Conservation (phyloP, 2,888 invertebrate species). For the Patella ulyssiponensis region DNA sequence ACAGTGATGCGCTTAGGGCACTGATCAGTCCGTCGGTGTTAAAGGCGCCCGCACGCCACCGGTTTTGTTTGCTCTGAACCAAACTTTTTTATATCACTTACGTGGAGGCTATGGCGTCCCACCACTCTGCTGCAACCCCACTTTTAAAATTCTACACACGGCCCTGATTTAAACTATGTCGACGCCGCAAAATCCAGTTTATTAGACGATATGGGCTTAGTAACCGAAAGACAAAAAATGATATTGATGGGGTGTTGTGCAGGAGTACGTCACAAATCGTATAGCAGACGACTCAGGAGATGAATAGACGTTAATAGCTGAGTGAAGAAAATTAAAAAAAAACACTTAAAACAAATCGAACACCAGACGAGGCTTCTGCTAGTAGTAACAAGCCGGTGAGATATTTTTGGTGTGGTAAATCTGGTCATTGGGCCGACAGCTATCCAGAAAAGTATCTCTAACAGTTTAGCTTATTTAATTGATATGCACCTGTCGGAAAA, state of each 20-base stretch:
- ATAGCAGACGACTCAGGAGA: conserved; percentile 21
- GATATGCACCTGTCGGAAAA: not conserved
- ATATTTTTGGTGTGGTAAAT: conserved; percentile 13
- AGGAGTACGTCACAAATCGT: conserved; percentile 18
- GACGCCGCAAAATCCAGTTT: not conserved
- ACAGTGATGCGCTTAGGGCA: no score
- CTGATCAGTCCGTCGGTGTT: no score
- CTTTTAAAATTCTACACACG: no score
- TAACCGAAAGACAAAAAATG: not conserved
- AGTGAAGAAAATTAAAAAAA: not conserved
- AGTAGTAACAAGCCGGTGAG: not conserved
- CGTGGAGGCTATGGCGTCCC: no score
- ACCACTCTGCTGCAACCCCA: no score
- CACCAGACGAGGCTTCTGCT: not conserved
- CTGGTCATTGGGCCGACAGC: conserved; percentile 5
- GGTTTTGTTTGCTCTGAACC: no score
- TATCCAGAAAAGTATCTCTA: not conserved
- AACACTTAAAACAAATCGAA: not conserved
- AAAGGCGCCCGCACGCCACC: no score
- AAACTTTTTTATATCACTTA: no score
- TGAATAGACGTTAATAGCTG: conserved; percentile 15
- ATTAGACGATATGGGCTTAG: not conserved
- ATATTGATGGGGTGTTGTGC: conserved; percentile 6
- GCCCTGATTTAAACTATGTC: no score
- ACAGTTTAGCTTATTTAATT: no score